Percentiles rank a stretch among this genome's conserved stretches.
These are phyloP conservation scores for Anguilla obscura DNA, from an alignment of 2,797 vertebrate species.

Conservation along the genomic window DNA sequence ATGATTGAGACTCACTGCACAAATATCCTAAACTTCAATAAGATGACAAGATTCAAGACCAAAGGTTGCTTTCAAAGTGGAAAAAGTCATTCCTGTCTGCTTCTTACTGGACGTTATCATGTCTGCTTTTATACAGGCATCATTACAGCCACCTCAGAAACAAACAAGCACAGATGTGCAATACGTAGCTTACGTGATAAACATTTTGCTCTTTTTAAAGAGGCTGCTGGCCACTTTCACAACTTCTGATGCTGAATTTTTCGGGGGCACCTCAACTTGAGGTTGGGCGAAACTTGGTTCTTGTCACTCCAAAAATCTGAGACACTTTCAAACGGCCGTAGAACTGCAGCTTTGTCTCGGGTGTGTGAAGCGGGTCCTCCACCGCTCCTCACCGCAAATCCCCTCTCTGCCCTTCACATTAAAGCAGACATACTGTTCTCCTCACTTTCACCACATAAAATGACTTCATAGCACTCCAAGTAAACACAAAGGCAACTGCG, in stretches of 20 bases:
- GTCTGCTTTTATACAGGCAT: background rate
- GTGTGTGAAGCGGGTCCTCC: background rate
- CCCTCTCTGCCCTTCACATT: background rate
- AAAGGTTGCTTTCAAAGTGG: background rate
- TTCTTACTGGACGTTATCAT: background rate
- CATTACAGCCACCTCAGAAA: background rate
- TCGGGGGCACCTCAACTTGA: background rate
- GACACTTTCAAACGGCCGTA: background rate
- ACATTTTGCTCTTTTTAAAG: background rate
- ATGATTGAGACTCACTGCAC: background rate
- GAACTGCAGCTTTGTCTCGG: background rate
- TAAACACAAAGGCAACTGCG: background rate
- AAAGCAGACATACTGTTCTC: background rate
- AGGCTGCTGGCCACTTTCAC: background rate
- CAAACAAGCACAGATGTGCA: background rate
- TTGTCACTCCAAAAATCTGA: background rate
- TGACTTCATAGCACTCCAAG: background rate
- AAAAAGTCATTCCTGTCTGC: background rate
- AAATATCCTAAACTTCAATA: background rate
- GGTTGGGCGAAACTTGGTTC: background rate
- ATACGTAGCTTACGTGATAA: background rate
- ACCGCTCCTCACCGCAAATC: background rate
- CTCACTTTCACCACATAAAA: background rate
- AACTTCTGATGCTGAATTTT: background rate
- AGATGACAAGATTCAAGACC: background rate